A percentile compares a stretch with the other conserved stretches of the same genome.
Conservation (phyloP, 2,888 invertebrate genomes). For the Meteorus colon region DNA sequence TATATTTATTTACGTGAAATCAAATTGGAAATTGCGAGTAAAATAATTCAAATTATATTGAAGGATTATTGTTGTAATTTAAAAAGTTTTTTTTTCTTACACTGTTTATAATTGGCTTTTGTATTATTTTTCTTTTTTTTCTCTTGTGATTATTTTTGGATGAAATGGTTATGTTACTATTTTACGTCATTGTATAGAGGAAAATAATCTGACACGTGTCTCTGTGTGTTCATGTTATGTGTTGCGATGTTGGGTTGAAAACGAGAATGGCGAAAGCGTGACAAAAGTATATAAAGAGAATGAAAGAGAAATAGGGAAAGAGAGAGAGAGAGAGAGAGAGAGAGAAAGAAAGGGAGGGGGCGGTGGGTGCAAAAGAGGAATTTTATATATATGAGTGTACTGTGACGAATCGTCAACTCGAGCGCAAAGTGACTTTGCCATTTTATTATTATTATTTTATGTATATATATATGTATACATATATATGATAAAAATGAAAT, state of each 20-base stretch:
- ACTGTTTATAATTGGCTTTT: neutral
- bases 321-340: no score
- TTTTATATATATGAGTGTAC: neutral
- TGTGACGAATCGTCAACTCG: slow-evolving; percentile 9
- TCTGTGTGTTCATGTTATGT: slow-evolving; percentile 5
- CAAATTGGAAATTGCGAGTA: no score
- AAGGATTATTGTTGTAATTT: no score
- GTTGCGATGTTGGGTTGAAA: neutral
- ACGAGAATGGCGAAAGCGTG: slow-evolving; percentile 21
- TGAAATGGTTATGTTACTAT: neutral
- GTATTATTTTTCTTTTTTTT: slow-evolving; percentile 10
- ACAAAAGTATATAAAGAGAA: slow-evolving; percentile 21
- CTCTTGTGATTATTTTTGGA: neutral
- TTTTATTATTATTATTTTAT: neutral
- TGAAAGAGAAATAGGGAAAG: neutral
- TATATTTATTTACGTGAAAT: no score
- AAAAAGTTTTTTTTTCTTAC: neutral
- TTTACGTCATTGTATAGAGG: neutral
- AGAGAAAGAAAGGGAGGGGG: neutral
- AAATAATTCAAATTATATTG: no score
- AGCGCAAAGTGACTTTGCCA: neutral
- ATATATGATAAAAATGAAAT: no score
- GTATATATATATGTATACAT: neutral
- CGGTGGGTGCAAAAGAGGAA: neutral
- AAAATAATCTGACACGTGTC: slow-evolving; percentile 13